Evolutionary conservation across 2,113 vertebrate species (phyloP).

Genomic region (Aythya baeri): DNA sequence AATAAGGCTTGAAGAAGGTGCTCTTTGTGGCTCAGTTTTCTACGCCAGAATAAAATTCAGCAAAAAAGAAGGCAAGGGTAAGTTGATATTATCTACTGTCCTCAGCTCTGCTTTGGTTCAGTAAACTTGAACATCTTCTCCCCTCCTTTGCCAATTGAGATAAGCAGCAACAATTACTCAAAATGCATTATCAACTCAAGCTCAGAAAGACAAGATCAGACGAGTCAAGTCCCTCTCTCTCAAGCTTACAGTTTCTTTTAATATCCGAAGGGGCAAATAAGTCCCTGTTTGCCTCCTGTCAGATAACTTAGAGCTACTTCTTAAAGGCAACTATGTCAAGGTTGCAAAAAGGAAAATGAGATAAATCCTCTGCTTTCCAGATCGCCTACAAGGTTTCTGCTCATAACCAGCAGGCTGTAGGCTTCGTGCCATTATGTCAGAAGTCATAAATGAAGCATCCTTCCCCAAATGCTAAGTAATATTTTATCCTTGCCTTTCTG

Average conservation of each 20-base stretch:
- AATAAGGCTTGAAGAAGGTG: not conserved
- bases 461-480: not conserved
- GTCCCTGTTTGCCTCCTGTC: not conserved
- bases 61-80: not conserved
- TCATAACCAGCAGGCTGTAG: not conserved
- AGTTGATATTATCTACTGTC: not conserved
- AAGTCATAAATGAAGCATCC: constrained; percentile 12
- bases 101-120: constrained; percentile 29
- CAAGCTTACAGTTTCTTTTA: not conserved
- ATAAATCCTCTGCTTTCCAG: not conserved
- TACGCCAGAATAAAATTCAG: not conserved
- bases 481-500: not conserved
- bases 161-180: constrained; percentile 46
- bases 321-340: not conserved
- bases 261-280: not conserved
- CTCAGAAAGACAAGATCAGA: constrained; percentile 2
- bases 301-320: not conserved
- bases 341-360: not conserved
- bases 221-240: not conserved
- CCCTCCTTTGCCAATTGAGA: constrained; percentile 16
- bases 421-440: not conserved
- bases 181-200: not conserved
- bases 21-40: not conserved
- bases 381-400: not conserved
- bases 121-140: constrained; percentile 37